Evolutionary conservation across 1,140 invertebrate species (phyloP).

Genomic region (Radopholus similis): DNA sequence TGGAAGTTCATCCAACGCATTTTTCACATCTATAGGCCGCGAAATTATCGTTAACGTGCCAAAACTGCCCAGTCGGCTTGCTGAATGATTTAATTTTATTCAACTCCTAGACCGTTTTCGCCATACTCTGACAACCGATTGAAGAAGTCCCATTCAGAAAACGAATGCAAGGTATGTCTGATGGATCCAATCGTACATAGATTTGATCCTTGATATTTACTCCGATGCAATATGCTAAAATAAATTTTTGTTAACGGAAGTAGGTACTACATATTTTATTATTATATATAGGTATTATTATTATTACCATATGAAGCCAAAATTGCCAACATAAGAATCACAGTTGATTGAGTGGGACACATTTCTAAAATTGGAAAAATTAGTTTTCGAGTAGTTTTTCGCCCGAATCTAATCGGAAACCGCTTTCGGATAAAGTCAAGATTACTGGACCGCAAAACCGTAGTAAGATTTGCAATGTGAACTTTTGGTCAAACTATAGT

Average conservation of each 20-base stretch:
- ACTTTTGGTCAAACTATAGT: too few species aligned
- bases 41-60: slow-evolving; percentile 15
- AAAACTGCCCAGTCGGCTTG: slow-evolving; percentile 12
- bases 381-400: too few species aligned
- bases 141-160: slow-evolving; percentile 28
- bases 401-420: too few species aligned
- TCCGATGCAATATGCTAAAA: neutral
- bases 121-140: slow-evolving; percentile 28
- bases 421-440: too few species aligned
- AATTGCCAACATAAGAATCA: too few species aligned
- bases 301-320: neutral
- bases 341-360: too few species aligned
- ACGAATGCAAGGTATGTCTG: slow-evolving; percentile 14
- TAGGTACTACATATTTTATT: neutral
- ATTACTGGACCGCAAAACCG: too few species aligned
- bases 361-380: too few species aligned
- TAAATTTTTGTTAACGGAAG: neutral
- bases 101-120: neutral
- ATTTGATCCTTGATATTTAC: neutral
- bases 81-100: slow-evolving; percentile 11
- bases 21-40: slow-evolving; percentile 2
- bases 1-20: slow-evolving; percentile 8
- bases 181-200: too few species aligned
- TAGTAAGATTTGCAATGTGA: too few species aligned
- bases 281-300: neutral